phyloP scores from a whole-genome alignment of 2,797 vertebrate genomes.

The Pipistrellus pipistrellus region DNA sequence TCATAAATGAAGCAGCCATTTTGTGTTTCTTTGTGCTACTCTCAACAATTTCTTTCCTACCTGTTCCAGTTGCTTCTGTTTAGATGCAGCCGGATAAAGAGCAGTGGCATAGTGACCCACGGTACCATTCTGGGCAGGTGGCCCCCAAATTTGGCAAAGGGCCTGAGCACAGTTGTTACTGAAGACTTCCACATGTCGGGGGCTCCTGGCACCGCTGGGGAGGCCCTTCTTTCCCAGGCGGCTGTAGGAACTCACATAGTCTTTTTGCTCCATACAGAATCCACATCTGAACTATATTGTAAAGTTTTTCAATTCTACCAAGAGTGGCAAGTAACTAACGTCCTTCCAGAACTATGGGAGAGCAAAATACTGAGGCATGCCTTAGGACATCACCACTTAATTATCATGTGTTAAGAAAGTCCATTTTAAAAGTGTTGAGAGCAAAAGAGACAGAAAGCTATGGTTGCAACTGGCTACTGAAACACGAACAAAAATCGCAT shows the following conservation, averaged over 20 bases:
- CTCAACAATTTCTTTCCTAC: neutral
- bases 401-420: neutral
- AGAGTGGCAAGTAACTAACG: neutral
- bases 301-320: neutral
- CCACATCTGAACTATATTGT: neutral
- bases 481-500: neutral
- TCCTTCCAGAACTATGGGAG: neutral
- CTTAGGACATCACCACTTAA: neutral
- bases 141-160: conserved; percentile 89
- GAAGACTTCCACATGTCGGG: conserved; percentile 90
- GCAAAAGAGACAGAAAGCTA: neutral
- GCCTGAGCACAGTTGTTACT: conserved; percentile 91
- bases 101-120: neutral
- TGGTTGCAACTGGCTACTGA: neutral
- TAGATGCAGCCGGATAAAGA: neutral
- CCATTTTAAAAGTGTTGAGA: neutral
- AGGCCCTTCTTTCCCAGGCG: neutral
- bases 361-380: neutral
- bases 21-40: conserved; percentile 89
- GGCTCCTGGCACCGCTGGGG: neutral
- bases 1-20: conserved; percentile 91
- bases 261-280: neutral
- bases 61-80: neutral
- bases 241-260: neutral
- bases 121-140: neutral